These are phyloP conservation scores for Nibea coibor DNA, from an alignment of 2,113 vertebrate genomes.

Conservation along the genomic window DNA sequence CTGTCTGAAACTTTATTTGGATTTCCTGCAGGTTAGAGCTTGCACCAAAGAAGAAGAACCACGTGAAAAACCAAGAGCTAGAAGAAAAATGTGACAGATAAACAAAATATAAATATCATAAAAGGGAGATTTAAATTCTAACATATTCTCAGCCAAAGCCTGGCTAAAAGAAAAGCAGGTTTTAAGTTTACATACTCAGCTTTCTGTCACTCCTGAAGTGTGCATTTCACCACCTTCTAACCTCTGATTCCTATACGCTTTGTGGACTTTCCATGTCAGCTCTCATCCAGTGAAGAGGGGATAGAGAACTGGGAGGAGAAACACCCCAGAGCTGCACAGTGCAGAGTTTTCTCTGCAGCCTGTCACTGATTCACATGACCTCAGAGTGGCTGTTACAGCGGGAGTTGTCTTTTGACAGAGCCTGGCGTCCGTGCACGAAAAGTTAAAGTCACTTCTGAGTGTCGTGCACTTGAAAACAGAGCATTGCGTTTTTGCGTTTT, in stretches of 20 bases:
- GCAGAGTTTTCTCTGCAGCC: constrained; percentile 35
- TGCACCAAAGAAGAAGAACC: too few species aligned
- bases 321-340: constrained; percentile 22
- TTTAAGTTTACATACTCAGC: background rate
- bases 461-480: background rate
- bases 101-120: background rate
- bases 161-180: background rate
- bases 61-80: too few species aligned
- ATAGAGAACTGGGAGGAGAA: constrained; percentile 15
- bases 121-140: background rate
- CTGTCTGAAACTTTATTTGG: too few species aligned
- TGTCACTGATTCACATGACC: constrained; percentile 63
- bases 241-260: background rate
- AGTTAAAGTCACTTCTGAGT: constrained; percentile 32
- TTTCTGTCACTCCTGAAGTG: background rate
- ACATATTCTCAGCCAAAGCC: background rate
- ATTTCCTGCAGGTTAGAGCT: too few species aligned
- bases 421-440: constrained; percentile 40
- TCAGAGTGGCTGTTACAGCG: constrained; percentile 42
- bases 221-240: background rate
- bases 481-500: too few species aligned
- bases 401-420: constrained; percentile 44
- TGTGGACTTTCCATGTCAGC: background rate
- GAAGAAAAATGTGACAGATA: too few species aligned
- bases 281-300: background rate